phyloP scores from a whole-genome alignment of 2,797 vertebrate species.

The Sebastes trivittatus region DNA sequence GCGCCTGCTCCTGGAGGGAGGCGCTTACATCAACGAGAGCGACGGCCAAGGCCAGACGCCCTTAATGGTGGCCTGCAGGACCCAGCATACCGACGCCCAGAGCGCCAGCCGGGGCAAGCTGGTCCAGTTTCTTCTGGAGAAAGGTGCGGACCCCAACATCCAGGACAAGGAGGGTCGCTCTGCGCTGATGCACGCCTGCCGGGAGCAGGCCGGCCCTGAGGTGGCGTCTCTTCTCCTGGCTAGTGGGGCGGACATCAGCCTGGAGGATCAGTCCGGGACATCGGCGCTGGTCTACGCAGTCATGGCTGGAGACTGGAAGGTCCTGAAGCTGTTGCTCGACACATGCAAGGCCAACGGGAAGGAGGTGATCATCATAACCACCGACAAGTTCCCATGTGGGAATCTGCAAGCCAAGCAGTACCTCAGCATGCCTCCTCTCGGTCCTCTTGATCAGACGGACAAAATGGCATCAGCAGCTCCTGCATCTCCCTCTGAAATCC shows the following conservation, averaged over 20 bases:
- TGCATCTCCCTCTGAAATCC: constrained; percentile 85
- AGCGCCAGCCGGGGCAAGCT: constrained; percentile 89
- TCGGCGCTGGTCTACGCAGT: constrained; percentile 90
- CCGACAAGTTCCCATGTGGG: constrained; percentile 80
- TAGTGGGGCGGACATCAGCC: constrained; percentile 86
- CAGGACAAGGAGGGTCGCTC: constrained; percentile 93
- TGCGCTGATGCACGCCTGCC: constrained; percentile 91
- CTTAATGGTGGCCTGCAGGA: constrained; percentile 92
- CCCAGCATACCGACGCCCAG: constrained; percentile 85
- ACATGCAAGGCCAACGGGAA: constrained; percentile 91
- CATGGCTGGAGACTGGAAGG: constrained; percentile 85
- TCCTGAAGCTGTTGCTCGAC: constrained; percentile 86
- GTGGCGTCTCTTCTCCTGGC: constrained; percentile 87
- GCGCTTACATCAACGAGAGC: constrained; percentile 93
- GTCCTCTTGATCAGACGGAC: constrained; percentile 60
- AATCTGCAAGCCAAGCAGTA: constrained; percentile 85
- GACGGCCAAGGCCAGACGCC: constrained; percentile 90
- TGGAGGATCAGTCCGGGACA: constrained; percentile 88
- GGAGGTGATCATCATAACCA: constrained; percentile 93
- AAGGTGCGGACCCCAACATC: constrained; percentile 92
- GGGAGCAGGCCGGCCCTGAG: constrained; percentile 84
- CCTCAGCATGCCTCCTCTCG: constrained; percentile 80
- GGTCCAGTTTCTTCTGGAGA: constrained; percentile 92
- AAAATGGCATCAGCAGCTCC: constrained; percentile 33
- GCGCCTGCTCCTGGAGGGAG: constrained; percentile 90